Base-by-base conservation (phyloP, 1,140 invertebrate genomes). In the Triops cancriformis region DNA sequence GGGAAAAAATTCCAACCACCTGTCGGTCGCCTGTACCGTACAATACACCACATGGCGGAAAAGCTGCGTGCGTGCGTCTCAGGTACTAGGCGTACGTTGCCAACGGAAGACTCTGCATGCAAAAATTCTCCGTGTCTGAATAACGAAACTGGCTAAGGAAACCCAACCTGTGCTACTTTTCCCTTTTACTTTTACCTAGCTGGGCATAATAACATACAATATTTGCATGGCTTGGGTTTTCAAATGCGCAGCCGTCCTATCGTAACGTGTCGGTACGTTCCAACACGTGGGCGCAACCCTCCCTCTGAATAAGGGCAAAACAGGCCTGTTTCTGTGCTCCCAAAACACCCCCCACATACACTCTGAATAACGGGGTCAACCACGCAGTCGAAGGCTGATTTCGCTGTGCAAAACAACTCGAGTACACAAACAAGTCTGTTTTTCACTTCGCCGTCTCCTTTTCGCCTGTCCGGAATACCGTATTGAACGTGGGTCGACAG, bases 361-460 rank as follows among this genome's bases (percentile, higher is more conserved):
- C n/a, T n/a, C n/a, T 37, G 31, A 37, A 37, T 37, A 37, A 64
- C 51, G 18, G 51, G 51, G 51, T 64, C 51, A 64, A 14, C 51
- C 51, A 64, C 51, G 51, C 51, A 64, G 18, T 64, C 18, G n/a
- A 23, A 64, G 51, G 18, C 51, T 64, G 51, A 64, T 64, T 64
- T 64, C 51, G 51, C 51, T 64, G 51, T 64, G 51, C 51, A 64
- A 64, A 64, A 64, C 51, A 64, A 14, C 51, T 64, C 18, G 51
- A 23, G 51, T 14, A n/a, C 51, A 64, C 51, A 64, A 64, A 64
- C 51, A 64, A 64, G 51, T 64, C 51, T 64, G 51, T 64, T 64
- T 64, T 64, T 23, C 51, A 6, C 51, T 64, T 23, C 51, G 18
- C 51, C 51, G 14, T 23, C 51, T 64, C 23, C 18, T 23, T 64